A percentile compares a stretch with the other conserved stretches of the same genome.
These are phyloP conservation scores for Dermochelys coriacea DNA, from an alignment of 2,797 vertebrate species.

Conservation along the genomic window DNA sequence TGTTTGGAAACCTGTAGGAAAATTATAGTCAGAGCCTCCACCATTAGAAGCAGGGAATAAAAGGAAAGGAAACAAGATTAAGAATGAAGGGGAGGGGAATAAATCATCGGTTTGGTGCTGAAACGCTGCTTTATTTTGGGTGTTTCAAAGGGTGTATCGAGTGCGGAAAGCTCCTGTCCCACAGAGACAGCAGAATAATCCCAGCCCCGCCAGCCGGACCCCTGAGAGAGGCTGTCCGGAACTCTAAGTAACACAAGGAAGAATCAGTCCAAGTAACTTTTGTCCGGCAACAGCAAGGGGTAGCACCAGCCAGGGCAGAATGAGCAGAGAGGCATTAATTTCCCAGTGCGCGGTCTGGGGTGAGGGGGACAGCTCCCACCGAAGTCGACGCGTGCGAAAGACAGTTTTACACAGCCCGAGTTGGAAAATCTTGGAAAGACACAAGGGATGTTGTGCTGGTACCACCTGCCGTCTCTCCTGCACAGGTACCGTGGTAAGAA, in stretches of 20 bases:
- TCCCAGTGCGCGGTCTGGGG: accelerated
- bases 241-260: background rate
- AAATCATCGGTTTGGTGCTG: accelerated
- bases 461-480: background rate
- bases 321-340: accelerated
- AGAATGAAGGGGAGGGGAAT: background rate
- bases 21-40: background rate
- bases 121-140: slow-evolving; percentile 1
- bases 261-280: background rate
- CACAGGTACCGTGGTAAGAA: background rate
- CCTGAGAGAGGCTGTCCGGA: background rate
- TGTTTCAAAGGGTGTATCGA: background rate
- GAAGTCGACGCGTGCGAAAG: background rate
- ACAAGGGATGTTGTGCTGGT: too few relatives aligned
- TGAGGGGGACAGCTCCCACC: background rate
- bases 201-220: background rate
- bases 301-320: background rate
- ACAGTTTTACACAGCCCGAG: background rate
- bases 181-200: background rate
- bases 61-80: background rate
- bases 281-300: background rate
- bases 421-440: background rate
- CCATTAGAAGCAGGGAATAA: background rate
- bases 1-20: background rate
- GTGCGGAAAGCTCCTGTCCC: background rate